These are phyloP conservation scores for Chaenocephalus aceratus DNA, from an alignment of 2,113 vertebrate species.

Conservation along the genomic window DNA sequence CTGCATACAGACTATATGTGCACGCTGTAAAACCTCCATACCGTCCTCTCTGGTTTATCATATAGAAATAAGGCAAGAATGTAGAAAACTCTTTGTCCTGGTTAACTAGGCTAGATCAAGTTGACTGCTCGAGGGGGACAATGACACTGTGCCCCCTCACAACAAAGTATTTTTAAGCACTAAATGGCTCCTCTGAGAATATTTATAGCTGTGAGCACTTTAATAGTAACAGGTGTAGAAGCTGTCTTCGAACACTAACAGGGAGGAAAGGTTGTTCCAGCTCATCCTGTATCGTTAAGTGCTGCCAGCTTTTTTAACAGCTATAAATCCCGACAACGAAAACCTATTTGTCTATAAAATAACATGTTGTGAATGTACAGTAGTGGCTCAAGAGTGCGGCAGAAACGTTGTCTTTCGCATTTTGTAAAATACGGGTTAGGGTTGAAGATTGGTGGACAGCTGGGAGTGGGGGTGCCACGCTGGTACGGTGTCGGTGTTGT, in stretches of 20 bases:
- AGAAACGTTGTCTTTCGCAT: conserved; percentile 6
- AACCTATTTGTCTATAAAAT: conserved; percentile 8
- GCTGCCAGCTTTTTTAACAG: conserved; percentile 2
- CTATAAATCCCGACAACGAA: background rate
- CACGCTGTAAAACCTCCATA: conserved; percentile 6
- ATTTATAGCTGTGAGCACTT: conserved; percentile 54
- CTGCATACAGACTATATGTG: conserved; percentile 12
- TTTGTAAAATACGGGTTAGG: conserved; percentile 32
- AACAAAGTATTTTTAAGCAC: conserved; percentile 79
- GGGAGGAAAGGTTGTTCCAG: conserved; percentile 62
- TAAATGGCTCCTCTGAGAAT: conserved; percentile 73
- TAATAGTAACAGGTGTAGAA: conserved; percentile 69
- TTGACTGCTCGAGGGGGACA: conserved; percentile 60
- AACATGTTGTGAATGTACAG: background rate
- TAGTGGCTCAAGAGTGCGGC: background rate
- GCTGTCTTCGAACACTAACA: conserved; percentile 62
- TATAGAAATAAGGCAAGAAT: conserved; percentile 10
- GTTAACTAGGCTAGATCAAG: conserved; percentile 65
- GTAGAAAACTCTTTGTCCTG: conserved; percentile 59
- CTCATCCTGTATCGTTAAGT: conserved; percentile 38
- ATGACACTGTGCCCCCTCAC: conserved; percentile 60
- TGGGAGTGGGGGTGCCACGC: conserved; percentile 13
- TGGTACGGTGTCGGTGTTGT: conserved; percentile 9
- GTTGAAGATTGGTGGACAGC: conserved; percentile 24
- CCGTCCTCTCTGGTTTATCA: background rate